Evolutionary conservation across 2,113 vertebrate genomes (phyloP), one percentile per base, ranked within the genome.

Genomic region (Lanius collurio): DNA sequence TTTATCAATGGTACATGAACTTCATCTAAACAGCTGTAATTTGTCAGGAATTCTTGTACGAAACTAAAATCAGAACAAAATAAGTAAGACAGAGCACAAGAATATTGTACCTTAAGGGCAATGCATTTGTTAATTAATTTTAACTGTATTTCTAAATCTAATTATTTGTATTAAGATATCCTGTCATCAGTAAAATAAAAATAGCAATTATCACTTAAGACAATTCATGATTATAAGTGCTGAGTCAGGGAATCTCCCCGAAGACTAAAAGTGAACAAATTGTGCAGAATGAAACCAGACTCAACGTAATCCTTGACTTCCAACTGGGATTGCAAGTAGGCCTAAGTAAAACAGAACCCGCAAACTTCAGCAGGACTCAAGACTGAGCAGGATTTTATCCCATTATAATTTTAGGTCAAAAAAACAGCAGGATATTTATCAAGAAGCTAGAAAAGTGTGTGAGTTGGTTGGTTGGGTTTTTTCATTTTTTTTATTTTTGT

Each of bases 1-100:
- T 96, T 91, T 86, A 31, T n/a, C 60, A 94, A 22, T 57, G 55
- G 80, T 27, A 73, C 9, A 62, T 31, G 12, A 49, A 78, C 65
- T 78, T 81, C 21, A 35, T 68, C 49, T 88, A 70, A 94, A 78
- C 7, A 11, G 27, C 14, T 73, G 23, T 33, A 68, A 90, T 83
- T 94, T 93, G 4, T 65, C 18, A 49, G 52, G n/a, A 86, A 87
- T 75, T 70, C 39, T 60, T 84, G 6, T 52, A 71, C 8, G 37
- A 89, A 85, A 67, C 23, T 71, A 35, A 74, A 69, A 52, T 59
- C 1, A 1, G 31, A 59, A 55, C 8, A 53, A 90, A 92, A 68
- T 47, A 88, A 71, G 6, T 8, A 62, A 73, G 47, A 44, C 50
- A 73, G 11, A 82, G 5, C 10, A 44, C 47, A 15, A 70, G 21